Evolutionary conservation across 2,113 vertebrate species (phyloP).

Genomic region (Cyprichromis sp.): DNA sequence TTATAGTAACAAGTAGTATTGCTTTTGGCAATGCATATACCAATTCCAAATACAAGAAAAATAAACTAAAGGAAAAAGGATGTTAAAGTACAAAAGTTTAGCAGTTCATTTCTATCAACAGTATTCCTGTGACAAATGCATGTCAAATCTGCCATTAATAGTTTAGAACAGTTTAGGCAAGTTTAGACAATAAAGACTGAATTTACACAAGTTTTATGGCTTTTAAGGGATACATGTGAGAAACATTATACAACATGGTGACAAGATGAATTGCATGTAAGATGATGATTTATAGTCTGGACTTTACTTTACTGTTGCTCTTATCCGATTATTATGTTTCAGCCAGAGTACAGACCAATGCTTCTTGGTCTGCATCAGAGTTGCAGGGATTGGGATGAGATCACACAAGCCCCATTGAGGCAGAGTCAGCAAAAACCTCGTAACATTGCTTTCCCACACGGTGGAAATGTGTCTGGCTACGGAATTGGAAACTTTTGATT

Average conservation of each 20-base stretch:
- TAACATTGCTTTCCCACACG: slow-evolving; percentile 40
- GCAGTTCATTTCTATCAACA: neutral
- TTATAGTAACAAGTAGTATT: neutral
- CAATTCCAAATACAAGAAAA: neutral
- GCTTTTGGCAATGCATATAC: neutral
- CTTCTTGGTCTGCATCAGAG: slow-evolving; percentile 4
- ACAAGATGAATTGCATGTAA: neutral
- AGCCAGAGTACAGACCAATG: neutral
- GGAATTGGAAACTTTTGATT: slow-evolving; percentile 39
- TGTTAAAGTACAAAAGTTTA: neutral
- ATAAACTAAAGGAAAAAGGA: neutral
- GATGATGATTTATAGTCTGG: neutral
- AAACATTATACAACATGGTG: neutral
- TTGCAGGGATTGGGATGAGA: slow-evolving; percentile 32
- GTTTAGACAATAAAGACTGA: neutral
- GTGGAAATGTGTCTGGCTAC: slow-evolving; percentile 23
- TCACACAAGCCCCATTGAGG: slow-evolving; percentile 25
- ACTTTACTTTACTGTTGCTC: neutral
- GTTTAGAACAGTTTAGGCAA: neutral
- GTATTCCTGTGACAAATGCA: neutral
- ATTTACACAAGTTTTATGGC: neutral
- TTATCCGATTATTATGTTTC: neutral
- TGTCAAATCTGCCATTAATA: neutral
- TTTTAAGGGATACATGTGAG: neutral
- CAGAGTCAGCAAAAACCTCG: slow-evolving; percentile 52